These are phyloP conservation scores for Beaufortia kweichowensis DNA, from an alignment of 2,113 vertebrate species.

Conservation along the genomic window DNA sequence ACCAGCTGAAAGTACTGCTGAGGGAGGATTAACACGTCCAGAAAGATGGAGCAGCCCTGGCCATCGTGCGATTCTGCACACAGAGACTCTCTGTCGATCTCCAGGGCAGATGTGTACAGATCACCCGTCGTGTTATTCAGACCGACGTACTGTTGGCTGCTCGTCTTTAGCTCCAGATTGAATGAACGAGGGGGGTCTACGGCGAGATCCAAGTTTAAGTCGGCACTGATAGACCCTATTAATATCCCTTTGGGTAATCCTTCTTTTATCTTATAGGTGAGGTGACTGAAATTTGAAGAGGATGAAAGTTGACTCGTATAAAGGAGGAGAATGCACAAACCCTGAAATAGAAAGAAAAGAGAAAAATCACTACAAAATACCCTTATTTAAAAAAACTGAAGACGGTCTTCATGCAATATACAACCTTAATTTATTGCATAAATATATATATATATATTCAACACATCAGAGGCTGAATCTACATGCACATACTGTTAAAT, in stretches of 20 bases:
- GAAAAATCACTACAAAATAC: constrained; percentile 46
- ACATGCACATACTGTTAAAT: neutral
- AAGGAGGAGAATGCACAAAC: constrained; percentile 78
- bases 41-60: constrained; percentile 80
- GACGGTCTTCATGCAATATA: no score
- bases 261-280: constrained; percentile 94
- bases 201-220: constrained; percentile 79
- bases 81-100: constrained; percentile 89
- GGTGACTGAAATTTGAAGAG: constrained; percentile 89
- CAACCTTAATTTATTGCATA: no score
- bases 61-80: constrained; percentile 74
- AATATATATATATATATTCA: neutral
- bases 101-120: constrained; percentile 82
- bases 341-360: constrained; percentile 69
- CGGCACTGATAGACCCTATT: constrained; percentile 87
- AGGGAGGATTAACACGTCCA: constrained; percentile 91
- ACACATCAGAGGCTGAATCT: neutral
- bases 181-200: constrained; percentile 82
- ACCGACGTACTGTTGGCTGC: constrained; percentile 83
- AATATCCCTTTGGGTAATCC: constrained; percentile 87
- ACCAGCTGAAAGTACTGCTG: constrained; percentile 93
- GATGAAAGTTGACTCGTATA: constrained; percentile 84
- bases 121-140: constrained; percentile 88
- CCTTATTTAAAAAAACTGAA: neutral
- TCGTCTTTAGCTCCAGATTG: constrained; percentile 82